Conservation (phyloP, 2,797 vertebrate genomes). For the Alosa sapidissima region DNA sequence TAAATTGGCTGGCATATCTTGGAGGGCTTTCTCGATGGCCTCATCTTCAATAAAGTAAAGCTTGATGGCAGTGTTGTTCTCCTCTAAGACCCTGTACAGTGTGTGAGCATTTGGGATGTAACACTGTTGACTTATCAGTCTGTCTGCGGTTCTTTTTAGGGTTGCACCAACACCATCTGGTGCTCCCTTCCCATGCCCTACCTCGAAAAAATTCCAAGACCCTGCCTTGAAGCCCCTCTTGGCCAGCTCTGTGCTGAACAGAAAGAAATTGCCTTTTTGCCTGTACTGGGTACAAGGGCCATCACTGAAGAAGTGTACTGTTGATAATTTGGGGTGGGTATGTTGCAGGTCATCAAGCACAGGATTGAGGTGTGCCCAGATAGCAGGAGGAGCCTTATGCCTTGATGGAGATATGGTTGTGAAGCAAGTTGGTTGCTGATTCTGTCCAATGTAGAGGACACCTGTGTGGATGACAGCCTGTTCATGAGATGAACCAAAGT, state of each 20-base stretch:
- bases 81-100: slow-evolving; percentile 7
- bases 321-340: too few relatives aligned
- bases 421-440: slow-evolving; percentile 23
- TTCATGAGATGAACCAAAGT: slow-evolving; percentile 37
- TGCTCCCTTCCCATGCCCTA: slow-evolving; percentile 39
- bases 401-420: slow-evolving; percentile 32
- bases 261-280: too few relatives aligned
- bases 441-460: slow-evolving; percentile 1
- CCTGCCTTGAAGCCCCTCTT: slow-evolving; percentile 30
- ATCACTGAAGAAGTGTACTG: too few relatives aligned
- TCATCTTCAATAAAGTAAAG: slow-evolving; percentile 31
- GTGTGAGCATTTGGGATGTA: slow-evolving; percentile 33
- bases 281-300: too few relatives aligned
- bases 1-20: slow-evolving; percentile 30
- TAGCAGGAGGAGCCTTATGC: slow-evolving; percentile 27
- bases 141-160: slow-evolving; percentile 39
- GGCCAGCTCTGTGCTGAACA: too few relatives aligned
- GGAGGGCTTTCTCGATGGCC: slow-evolving; percentile 20
- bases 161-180: slow-evolving; percentile 41
- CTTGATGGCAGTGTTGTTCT: slow-evolving; percentile 27
- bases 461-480: slow-evolving; percentile 32
- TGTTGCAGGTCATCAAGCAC: slow-evolving; percentile 19
- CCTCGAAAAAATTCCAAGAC: slow-evolving; percentile 41
- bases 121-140: slow-evolving; percentile 29
- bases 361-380: slow-evolving; percentile 34